Conservation (phyloP, 2,797 vertebrate genomes). For the Falco peregrinus region DNA sequence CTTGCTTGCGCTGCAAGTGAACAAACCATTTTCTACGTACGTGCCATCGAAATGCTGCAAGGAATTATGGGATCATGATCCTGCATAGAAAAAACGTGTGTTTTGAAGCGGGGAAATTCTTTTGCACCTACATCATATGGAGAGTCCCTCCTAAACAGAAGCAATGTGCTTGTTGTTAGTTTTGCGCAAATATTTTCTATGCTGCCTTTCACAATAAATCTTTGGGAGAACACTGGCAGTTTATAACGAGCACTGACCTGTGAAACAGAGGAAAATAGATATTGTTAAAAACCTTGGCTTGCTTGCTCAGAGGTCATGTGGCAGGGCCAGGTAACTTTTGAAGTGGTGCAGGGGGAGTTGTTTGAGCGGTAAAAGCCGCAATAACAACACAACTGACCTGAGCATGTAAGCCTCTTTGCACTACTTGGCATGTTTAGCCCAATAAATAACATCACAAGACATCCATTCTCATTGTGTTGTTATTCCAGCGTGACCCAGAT, state of each 20-base stretch:
- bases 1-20: background rate
- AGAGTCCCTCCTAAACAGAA: background rate
- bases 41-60: background rate
- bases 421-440: background rate
- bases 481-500: background rate
- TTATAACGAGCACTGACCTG: constrained; percentile 10
- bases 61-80: background rate
- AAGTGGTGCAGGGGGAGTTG: background rate
- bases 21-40: constrained; percentile 37
- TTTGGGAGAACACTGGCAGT: background rate
- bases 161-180: background rate
- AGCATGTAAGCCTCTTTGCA: constrained; percentile 11
- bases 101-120: background rate
- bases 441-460: background rate
- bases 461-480: background rate
- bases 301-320: background rate
- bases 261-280: constrained; percentile 33
- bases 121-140: background rate
- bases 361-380: background rate
- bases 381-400: background rate
- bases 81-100: background rate
- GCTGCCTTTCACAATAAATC: constrained; percentile 6
- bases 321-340: constrained; percentile 25
- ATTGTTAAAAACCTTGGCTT: constrained; percentile 39
- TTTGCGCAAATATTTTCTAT: constrained; percentile 21